Base-by-base conservation (phyloP, 1,140 invertebrate genomes). In the Drosophila busckii region DNA sequence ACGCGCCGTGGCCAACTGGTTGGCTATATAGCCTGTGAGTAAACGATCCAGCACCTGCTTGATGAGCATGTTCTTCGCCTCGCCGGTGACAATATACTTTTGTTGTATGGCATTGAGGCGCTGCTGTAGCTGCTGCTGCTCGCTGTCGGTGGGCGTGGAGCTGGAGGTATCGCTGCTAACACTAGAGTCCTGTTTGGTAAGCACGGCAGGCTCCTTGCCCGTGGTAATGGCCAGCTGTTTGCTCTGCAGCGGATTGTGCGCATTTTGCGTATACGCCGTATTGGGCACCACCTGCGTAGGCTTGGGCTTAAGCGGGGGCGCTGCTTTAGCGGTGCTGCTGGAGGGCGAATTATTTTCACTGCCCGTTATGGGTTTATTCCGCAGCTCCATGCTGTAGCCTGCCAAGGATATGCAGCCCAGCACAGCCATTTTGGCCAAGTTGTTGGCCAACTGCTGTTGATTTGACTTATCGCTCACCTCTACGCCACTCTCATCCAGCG, bases 401-500 rank as follows among this genome's bases (percentile, higher is more conserved):
- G 93, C 92, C 40, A 98, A 84, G 80, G 94, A 88, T 29, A 92
- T 92, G 87, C 95, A 96, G n/a, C 95, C 97, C 82, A 89, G 90
- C 0, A 98, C 90, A 15, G 94, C 93, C 60, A 94, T 90, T 86
- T 96, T 95, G 0, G 98, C 97, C 56, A 99, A 89, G 69, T 94
- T 92, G 88, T 99, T 99, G 4, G 94, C 92, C 5, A 97, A 90
- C 89, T 98, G 95, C 91, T 98, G 91, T 31, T 94, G 91, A 87
- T 98, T 99, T 3, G 93, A 91, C 19, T 94, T 93, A 84, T 95
- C 93, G 64, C 90, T 92, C 50, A 93, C 90, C 84, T 97, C 93
- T 8, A 99, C 94, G 0, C 97, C 98, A 45, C 97, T 96, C 89
- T 99, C 98, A 48, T 98, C 96, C 48, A 99, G 89, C 0, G 98